These are phyloP conservation scores for Euplagia quadripunctaria DNA, from an alignment of 2,888 invertebrate genomes.

Conservation along the genomic window DNA sequence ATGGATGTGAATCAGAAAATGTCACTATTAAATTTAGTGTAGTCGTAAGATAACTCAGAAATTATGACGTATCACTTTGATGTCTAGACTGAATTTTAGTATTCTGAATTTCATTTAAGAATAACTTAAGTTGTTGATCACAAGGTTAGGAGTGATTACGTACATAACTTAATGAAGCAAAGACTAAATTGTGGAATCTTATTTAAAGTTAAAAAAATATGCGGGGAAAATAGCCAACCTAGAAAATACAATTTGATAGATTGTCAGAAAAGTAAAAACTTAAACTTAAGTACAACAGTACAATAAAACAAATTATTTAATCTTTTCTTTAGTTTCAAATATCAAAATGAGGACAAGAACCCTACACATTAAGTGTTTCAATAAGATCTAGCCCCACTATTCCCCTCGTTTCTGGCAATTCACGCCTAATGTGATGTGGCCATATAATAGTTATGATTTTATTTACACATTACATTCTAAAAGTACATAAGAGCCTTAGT, in stretches of 20 bases:
- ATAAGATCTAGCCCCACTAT: no score
- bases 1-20: slow-evolving; percentile 23
- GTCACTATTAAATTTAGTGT: slow-evolving; percentile 38
- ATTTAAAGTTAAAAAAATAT: neutral
- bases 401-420: no score
- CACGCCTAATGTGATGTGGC: no score
- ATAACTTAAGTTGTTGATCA: neutral
- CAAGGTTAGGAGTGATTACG: neutral
- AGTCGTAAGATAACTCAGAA: slow-evolving; percentile 28
- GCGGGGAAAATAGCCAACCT: neutral
- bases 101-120: neutral
- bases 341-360: no score
- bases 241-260: neutral
- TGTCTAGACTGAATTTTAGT: slow-evolving; percentile 30
- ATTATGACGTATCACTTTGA: slow-evolving; percentile 30
- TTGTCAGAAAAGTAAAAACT: neutral
- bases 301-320: no score
- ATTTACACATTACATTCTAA: no score
- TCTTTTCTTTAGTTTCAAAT: no score
- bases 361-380: no score
- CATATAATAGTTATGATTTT: no score
- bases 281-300: no score
- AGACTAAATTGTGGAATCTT: neutral
- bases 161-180: neutral
- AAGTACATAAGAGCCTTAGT: no score